Evolutionary conservation across 2,797 vertebrate genomes (phyloP), one percentile per base, ranked within the genome.

Genomic region (Helostoma temminkii): DNA sequence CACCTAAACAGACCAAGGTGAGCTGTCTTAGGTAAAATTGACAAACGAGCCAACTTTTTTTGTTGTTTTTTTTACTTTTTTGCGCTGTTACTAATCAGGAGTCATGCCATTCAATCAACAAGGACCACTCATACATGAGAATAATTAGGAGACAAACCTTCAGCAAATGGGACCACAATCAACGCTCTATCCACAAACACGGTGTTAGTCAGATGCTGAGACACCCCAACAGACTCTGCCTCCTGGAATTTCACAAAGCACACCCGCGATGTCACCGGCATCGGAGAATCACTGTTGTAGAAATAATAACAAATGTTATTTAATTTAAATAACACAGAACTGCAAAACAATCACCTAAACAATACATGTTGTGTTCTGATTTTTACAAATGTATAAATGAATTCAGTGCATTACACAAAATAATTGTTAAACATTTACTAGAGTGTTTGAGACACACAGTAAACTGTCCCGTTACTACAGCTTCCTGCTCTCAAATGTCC

Each of bases 191-290:
- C 98, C 95, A 99, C 96, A 93, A 99, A 99, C 64, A 99, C 97
- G 53, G 98, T 99, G 93, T 99, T 99, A 77, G 98, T 99, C 93
- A 99, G 94, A 81, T 99, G 98, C 83, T 99, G 98, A 62, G 97
- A 97, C 92, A 99, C 97, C 77, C 97, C 96, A 46, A 98, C 96
- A 0, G 97, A 98, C 91, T 98, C 97, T 0, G 96, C 92, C 82
- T 98, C 97, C 80, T 95, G 96, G 95, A 98, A 99, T 95, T 98
- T 98, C 93, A 98, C 97, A 93, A 99, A 99, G 93, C 98, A 99
- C 80, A 99, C 98, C 62, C 98, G 95, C 1, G 98, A 98, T 2
- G 98, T 97, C 79, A 99, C 97, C 4, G 97, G 97, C 95, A 99
- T 96, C 61, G 95, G 96, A 55, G 97, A 99, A 59, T 99, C 97